Conservation (phyloP, 1,140 invertebrate species). For the Drosophila hydei region DNA sequence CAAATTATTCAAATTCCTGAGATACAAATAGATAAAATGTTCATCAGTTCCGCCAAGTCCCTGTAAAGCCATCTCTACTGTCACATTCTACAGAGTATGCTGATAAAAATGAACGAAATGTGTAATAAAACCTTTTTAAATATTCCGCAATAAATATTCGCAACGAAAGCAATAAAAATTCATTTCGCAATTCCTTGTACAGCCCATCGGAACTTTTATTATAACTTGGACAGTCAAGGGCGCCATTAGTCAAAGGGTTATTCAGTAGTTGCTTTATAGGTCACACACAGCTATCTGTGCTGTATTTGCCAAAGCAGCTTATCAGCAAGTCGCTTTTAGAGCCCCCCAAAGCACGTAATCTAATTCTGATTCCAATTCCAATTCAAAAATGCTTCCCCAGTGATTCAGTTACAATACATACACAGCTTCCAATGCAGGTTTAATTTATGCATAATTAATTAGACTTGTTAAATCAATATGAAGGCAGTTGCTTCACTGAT, state of each 20-base stretch:
- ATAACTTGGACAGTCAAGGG: too few relatives aligned
- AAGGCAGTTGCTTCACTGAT: neutral
- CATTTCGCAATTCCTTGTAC: too few relatives aligned
- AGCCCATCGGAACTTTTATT: too few relatives aligned
- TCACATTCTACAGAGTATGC: neutral
- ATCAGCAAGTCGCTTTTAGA: conserved; percentile 12
- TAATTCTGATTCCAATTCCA: neutral
- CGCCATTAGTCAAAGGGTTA: conserved; percentile 9
- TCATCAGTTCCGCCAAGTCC: too few relatives aligned
- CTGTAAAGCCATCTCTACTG: neutral
- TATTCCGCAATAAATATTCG: neutral
- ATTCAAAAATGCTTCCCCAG: neutral
- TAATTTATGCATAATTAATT: neutral
- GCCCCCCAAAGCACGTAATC: too few relatives aligned
- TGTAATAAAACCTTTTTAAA: conserved; percentile 12
- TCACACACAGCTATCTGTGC: too few relatives aligned
- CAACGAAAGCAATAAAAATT: neutral
- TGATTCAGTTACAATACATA: conserved; percentile 2
- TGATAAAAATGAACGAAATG: neutral
- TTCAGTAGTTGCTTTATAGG: too few relatives aligned
- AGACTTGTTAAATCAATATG: neutral
- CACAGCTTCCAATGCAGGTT: neutral
- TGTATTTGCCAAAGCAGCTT: conserved; percentile 16
- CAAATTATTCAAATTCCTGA: too few relatives aligned
- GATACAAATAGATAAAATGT: too few relatives aligned